Conservation (phyloP, 2,888 invertebrate species). For the Mellilla xanthometata region DNA sequence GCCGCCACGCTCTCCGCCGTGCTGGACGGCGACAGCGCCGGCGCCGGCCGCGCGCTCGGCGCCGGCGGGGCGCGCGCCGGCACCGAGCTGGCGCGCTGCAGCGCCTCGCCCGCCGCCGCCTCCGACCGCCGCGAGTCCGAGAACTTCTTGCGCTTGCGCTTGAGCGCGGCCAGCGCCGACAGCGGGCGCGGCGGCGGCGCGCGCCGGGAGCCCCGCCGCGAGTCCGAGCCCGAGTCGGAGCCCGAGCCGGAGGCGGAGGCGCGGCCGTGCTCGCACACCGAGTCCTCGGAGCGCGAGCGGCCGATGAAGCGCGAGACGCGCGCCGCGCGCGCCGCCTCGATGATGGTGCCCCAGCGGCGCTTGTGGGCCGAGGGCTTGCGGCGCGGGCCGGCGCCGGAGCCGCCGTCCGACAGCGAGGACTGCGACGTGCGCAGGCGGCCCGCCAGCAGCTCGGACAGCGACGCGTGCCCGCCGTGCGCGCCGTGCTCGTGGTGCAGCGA, state of each 20-base stretch:
- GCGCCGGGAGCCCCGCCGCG: slow-evolving; percentile 83
- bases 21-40: slow-evolving; percentile 40
- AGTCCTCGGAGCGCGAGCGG: slow-evolving; percentile 90
- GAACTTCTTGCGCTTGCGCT: slow-evolving; percentile 92
- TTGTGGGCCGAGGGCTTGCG: slow-evolving; percentile 84
- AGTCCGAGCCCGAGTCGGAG: slow-evolving; percentile 87
- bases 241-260: slow-evolving; percentile 50
- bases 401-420: slow-evolving; percentile 68
- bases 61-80: slow-evolving; percentile 45
- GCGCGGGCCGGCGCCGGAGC: slow-evolving; percentile 27
- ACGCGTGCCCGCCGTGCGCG: slow-evolving; percentile 70
- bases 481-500: slow-evolving; percentile 85
- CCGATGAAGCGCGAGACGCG: slow-evolving; percentile 91
- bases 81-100: slow-evolving; percentile 56
- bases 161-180: slow-evolving; percentile 87
- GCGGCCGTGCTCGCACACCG: slow-evolving; percentile 85
- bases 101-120: slow-evolving; percentile 43
- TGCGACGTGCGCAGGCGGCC: slow-evolving; percentile 72
- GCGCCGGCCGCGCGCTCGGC: slow-evolving; percentile 53
- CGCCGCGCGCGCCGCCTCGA: slow-evolving; percentile 93
- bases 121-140: slow-evolving; percentile 88
- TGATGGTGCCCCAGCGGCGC: slow-evolving; percentile 91
- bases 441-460: slow-evolving; percentile 87
- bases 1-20: slow-evolving; percentile 41
- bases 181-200: slow-evolving; percentile 62